Percentiles rank a stretch among this genome's conserved stretches.
Evolutionary conservation across 2,888 invertebrate species (phyloP).

Genomic region (Leptinotarsa juncta): DNA sequence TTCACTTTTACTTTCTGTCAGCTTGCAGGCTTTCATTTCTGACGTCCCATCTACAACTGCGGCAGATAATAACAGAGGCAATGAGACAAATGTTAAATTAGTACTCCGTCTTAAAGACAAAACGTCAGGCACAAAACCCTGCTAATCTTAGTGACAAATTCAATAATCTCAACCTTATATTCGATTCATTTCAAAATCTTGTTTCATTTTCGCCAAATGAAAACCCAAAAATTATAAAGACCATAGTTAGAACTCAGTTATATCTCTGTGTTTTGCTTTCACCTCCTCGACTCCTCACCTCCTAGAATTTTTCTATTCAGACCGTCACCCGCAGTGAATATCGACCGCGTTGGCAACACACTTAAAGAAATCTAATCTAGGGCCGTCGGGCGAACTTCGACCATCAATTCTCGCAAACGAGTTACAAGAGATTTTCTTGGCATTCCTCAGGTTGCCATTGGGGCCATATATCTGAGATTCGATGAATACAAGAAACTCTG

Average conservation of each 20-base stretch:
- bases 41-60: too few relatives aligned
- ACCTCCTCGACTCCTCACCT: background rate
- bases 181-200: too few relatives aligned
- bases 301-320: background rate
- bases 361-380: conserved; percentile 9
- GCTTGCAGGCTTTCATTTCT: too few relatives aligned
- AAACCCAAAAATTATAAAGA: background rate
- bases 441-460: conserved; percentile 17
- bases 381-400: background rate
- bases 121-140: too few relatives aligned
- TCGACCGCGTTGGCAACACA: background rate
- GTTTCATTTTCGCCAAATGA: background rate
- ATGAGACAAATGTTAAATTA: too few relatives aligned
- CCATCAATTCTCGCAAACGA: conserved; percentile 5
- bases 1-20: too few relatives aligned
- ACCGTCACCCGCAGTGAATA: conserved; percentile 10
- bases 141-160: too few relatives aligned
- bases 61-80: too few relatives aligned
- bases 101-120: too few relatives aligned
- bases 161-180: too few relatives aligned
- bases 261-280: background rate
- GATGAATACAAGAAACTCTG: background rate
- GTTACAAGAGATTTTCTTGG: background rate
- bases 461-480: background rate
- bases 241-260: too few relatives aligned